Evolutionary conservation across 2,113 vertebrate species (phyloP).

Genomic region (Myrmecobius fasciatus): DNA sequence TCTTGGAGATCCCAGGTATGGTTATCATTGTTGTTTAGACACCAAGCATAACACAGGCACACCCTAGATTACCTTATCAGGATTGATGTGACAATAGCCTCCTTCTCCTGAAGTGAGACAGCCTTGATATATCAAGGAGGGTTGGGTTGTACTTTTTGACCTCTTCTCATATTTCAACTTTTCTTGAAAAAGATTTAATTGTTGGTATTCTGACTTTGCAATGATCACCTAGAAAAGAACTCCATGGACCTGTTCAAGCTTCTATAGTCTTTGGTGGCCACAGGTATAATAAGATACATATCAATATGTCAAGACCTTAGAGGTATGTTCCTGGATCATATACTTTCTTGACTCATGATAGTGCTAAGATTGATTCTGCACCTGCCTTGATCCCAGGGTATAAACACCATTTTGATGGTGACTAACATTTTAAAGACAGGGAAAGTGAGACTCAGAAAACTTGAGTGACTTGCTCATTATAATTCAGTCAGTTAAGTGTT

Average conservation of each 20-base stretch:
- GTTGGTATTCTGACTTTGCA: neutral
- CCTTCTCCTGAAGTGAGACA: neutral
- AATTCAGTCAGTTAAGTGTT: neutral
- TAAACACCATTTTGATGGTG: neutral
- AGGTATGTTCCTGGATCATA: neutral
- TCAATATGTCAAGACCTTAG: neutral
- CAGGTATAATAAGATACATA: neutral
- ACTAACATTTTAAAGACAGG: too few relatives aligned
- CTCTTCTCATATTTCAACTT: neutral
- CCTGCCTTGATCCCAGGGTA: neutral
- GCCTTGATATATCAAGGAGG: neutral
- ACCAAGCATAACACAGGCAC: too few relatives aligned
- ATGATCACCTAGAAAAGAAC: neutral
- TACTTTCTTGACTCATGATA: neutral
- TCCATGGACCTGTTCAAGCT: neutral
- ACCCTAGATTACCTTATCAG: too few relatives aligned
- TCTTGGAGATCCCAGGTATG: neutral
- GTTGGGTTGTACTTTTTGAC: neutral
- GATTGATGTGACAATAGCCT: too few relatives aligned
- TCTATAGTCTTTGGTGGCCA: neutral
- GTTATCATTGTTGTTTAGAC: neutral
- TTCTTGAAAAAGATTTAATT: neutral
- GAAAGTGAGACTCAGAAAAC: neutral
- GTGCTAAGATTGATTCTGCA: neutral
- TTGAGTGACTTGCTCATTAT: neutral